phyloP scores from a whole-genome alignment of 2,888 invertebrate genomes.

The Dynastes tityus region DNA sequence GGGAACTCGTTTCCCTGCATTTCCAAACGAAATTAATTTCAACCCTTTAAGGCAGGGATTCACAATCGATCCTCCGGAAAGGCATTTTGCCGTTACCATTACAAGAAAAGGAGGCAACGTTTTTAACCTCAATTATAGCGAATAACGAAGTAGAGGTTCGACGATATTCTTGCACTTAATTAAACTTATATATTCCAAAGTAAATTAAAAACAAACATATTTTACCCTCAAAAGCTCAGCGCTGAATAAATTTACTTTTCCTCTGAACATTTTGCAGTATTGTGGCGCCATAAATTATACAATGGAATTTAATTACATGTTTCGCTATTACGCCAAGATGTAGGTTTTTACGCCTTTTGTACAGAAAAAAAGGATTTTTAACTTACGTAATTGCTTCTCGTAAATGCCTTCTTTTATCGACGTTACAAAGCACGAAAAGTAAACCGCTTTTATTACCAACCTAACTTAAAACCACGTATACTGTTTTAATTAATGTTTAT shows the following conservation, averaged over 20 bases:
- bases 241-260: slow-evolving; percentile 58
- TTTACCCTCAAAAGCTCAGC: slow-evolving; percentile 52
- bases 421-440: no score
- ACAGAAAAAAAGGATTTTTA: not conserved
- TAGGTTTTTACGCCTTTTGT: slow-evolving; percentile 17
- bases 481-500: no score
- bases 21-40: slow-evolving; percentile 41
- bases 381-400: no score
- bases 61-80: slow-evolving; percentile 27
- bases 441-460: no score
- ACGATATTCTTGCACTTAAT: slow-evolving; percentile 52
- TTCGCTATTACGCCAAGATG: slow-evolving; percentile 47
- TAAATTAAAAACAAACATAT: slow-evolving; percentile 62
- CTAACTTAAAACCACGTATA: no score
- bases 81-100: slow-evolving; percentile 26
- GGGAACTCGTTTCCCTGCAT: slow-evolving; percentile 23
- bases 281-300: slow-evolving; percentile 58
- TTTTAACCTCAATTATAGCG: slow-evolving; percentile 31
- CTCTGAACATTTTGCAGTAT: slow-evolving; percentile 55
- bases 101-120: slow-evolving; percentile 17
- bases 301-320: slow-evolving; percentile 61
- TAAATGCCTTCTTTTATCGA: no score
- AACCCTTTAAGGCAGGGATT: slow-evolving; percentile 18
- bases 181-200: slow-evolving; percentile 58
- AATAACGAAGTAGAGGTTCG: slow-evolving; percentile 5